Conservation (phyloP, 2,113 vertebrate genomes). For the Abramis brama region DNA sequence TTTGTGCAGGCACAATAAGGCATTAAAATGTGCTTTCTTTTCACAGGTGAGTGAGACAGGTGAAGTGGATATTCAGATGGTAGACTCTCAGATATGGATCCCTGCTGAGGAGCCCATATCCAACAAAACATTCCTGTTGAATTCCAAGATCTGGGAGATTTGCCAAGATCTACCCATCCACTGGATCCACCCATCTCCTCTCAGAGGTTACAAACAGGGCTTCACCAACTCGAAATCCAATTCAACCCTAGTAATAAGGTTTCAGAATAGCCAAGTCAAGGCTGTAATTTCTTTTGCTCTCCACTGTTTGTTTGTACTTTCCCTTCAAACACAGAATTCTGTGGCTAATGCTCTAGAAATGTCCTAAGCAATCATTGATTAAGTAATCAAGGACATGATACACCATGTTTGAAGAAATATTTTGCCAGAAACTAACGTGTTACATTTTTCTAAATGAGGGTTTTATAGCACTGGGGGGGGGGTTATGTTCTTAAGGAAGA, state of each 20-base stretch:
- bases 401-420: background rate
- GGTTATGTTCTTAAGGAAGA: background rate
- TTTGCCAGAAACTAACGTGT: slow-evolving; percentile 14
- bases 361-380: background rate
- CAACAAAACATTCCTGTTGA: slow-evolving; percentile 74
- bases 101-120: slow-evolving; percentile 76
- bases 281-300: background rate
- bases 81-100: slow-evolving; percentile 77
- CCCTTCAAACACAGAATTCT: background rate
- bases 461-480: background rate
- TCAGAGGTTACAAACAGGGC: slow-evolving; percentile 67
- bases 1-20: background rate
- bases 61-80: slow-evolving; percentile 69
- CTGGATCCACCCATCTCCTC: slow-evolving; percentile 77
- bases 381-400: background rate
- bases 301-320: background rate
- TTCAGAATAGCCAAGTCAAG: slow-evolving; percentile 18
- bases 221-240: background rate
- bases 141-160: slow-evolving; percentile 81
- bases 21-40: slow-evolving; percentile 41
- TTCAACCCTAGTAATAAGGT: slow-evolving; percentile 7
- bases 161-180: slow-evolving; percentile 80
- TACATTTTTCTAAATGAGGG: background rate
- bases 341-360: background rate
- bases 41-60: slow-evolving; percentile 63